Conservation (phyloP, 2,113 vertebrate species). For the Petrocephalus zakoni region DNA sequence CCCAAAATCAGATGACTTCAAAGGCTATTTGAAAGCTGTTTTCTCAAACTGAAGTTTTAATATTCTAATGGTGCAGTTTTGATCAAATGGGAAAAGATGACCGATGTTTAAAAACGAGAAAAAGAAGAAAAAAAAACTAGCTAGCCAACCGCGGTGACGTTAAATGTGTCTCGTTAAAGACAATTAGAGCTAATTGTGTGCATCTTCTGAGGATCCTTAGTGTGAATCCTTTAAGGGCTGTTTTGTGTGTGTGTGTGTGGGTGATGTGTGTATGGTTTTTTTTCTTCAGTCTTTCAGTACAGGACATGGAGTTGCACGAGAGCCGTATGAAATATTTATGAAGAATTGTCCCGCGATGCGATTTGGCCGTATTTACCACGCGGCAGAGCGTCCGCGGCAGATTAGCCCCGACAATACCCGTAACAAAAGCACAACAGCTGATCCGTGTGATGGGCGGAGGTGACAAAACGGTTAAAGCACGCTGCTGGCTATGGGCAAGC, state of each 20-base stretch:
- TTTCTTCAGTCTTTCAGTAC: conserved; percentile 48
- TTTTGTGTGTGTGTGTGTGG: background rate
- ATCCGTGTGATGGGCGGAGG: conserved; percentile 87
- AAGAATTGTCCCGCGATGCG: conserved; percentile 77
- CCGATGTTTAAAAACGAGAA: background rate
- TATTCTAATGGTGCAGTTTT: conserved; percentile 3
- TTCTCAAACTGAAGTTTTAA: conserved; percentile 2
- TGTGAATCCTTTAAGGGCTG: background rate
- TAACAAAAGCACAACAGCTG: conserved; percentile 94
- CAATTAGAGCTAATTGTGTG: conserved; percentile 6
- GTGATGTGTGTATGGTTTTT: background rate
- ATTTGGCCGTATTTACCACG: conserved; percentile 83
- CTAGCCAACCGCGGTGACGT: background rate
- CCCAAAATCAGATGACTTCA: background rate
- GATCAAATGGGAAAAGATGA: background rate
- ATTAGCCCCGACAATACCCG: conserved; percentile 86
- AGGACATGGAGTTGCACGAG: conserved; percentile 75
- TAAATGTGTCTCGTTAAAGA: conserved; percentile 6
- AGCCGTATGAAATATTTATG: conserved; percentile 86
- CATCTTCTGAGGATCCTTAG: background rate
- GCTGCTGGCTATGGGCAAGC: conserved; percentile 84
- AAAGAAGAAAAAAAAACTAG: background rate
- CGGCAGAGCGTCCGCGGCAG: conserved; percentile 82
- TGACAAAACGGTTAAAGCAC: conserved; percentile 93
- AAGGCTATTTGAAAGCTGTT: background rate